Percentiles rank a stretch among this genome's conserved stretches.
These are phyloP conservation scores for Hydractinia echinata DNA, from an alignment of 30 jellyfish, hydroid and myxozoan species.

Conservation along the genomic window DNA sequence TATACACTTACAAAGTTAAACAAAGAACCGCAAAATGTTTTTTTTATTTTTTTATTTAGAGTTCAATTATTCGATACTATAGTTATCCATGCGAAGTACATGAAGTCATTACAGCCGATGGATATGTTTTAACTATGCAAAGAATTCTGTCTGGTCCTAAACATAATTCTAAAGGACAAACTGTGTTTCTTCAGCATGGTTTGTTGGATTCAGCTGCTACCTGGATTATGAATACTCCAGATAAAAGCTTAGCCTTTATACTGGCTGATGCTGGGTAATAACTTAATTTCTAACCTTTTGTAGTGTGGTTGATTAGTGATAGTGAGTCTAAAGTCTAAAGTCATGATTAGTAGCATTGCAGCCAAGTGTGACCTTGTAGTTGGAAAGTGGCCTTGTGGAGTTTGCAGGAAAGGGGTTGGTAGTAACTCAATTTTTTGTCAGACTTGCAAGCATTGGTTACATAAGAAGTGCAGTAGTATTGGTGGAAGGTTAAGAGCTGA, in stretches of 20 bases:
- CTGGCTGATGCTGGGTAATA: constrained; percentile 72
- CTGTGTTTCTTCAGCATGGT: constrained; percentile 80
- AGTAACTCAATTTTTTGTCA: too few species aligned
- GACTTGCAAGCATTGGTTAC: too few species aligned
- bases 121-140: constrained; percentile 59
- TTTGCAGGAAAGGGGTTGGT: too few species aligned
- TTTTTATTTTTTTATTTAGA: constrained; percentile 25
- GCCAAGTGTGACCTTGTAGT: too few species aligned
- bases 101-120: constrained; percentile 57
- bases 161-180: constrained; percentile 35
- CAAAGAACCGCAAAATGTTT: not conserved
- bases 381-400: too few species aligned
- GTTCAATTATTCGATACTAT: constrained; percentile 56
- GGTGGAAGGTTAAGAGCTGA: too few species aligned
- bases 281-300: not conserved
- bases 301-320: not conserved
- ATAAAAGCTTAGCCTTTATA: constrained; percentile 68
- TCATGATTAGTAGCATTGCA: too few species aligned
- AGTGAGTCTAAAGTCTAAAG: too few species aligned
- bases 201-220: constrained; percentile 73
- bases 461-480: too few species aligned
- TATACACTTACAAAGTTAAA: too few species aligned
- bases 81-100: constrained; percentile 77
- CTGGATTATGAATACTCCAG: constrained; percentile 59
- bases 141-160: constrained; percentile 44